Evolutionary conservation across 1,140 invertebrate genomes (phyloP).

Genomic region (Hyles euphorbiae): DNA sequence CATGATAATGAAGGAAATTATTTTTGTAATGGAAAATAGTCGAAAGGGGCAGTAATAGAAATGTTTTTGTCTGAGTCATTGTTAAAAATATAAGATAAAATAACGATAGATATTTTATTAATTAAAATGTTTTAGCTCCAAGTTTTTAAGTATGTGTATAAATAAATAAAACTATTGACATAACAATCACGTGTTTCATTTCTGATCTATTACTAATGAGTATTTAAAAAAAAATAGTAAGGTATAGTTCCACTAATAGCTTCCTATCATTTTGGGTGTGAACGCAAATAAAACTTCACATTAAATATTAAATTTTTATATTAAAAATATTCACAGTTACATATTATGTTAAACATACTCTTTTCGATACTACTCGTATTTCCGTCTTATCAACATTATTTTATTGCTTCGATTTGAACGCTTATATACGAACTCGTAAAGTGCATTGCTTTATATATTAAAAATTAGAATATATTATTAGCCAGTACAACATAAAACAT

Average conservation of each 20-base stretch:
- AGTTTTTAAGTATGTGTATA: conserved; percentile 59
- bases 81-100: conserved; percentile 54
- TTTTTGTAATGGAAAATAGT: conserved; percentile 61
- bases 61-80: conserved; percentile 44
- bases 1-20: conserved; percentile 48
- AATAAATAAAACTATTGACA: conserved; percentile 57
- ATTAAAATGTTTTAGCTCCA: conserved; percentile 67
- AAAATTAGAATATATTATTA: not conserved
- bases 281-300: conserved; percentile 28
- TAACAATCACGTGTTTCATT: conserved; percentile 37
- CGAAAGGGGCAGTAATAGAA: conserved; percentile 25
- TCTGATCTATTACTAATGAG: not conserved
- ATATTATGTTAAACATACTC: conserved; percentile 23
- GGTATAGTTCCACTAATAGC: too few relatives aligned
- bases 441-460: too few relatives aligned
- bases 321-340: conserved; percentile 64
- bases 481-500: not conserved
- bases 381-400: conserved; percentile 21
- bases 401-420: conserved; percentile 42
- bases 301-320: conserved; percentile 43
- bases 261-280: not conserved
- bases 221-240: too few relatives aligned
- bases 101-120: conserved; percentile 59
- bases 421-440: not conserved
- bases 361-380: conserved; percentile 20